Base-by-base conservation (phyloP, 2,797 vertebrate species). In the Anomalospiza imberbis region DNA sequence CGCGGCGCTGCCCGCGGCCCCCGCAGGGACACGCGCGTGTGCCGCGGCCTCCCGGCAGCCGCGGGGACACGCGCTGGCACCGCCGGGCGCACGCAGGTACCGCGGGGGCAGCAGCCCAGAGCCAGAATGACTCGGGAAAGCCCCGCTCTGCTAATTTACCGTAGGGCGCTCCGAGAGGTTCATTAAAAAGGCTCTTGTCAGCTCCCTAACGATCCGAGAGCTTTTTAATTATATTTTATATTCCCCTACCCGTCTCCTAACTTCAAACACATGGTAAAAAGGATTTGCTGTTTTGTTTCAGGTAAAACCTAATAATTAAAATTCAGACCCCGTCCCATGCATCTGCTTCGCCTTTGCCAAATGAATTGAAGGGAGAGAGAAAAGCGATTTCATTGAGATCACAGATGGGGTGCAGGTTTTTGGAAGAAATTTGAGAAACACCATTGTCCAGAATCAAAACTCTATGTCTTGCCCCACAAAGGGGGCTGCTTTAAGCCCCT, bases 371-470 rank as follows among this genome's bases (percentile, higher is more conserved):
- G 97, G 97, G 97, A 96, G 97, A 98, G 98, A 98, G 98, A 98
- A 98, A 99, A 98, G 98, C 97, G 97, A 98, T 96, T 98, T 98
- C 98, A 99, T 98, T 99, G 98, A 99, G 98, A 99, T 99, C 99
- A 99, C 99, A 99, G 99, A 99, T 99, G 99, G 99, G 98, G 98
- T 98, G 98, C 98, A 98, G 98, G 98, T 99, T 98, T 99, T 98
- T 98, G 98, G 98, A 96, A 98, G 99, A 99, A 99, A 99, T 99
- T 99, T 99, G 99, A 99, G 99, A 99, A 99, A 99, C 99, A 99
- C 98, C 97, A 99, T 99, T 99, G 99, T 99, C 98, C 98, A 97
- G 98, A 99, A 99, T 98, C 98, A 99, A 99, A 99, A 99, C 99
- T 99, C 99, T 98, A 98, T 98, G 99, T 98, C 98, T 98, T 98